Conservation (phyloP, 2,113 vertebrate species). For the Tichodroma muraria region DNA sequence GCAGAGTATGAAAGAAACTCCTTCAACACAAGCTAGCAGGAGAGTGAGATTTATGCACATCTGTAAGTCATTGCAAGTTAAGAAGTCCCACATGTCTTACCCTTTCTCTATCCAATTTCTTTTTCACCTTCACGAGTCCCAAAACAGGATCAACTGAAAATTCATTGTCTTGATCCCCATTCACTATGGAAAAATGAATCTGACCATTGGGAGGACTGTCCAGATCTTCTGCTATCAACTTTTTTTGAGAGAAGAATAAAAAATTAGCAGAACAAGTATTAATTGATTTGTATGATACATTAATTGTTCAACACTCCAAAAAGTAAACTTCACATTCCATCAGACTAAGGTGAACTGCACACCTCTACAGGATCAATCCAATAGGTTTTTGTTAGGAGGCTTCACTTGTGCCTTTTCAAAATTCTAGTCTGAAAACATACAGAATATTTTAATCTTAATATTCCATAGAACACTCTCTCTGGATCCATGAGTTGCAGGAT, state of each 20-base stretch:
- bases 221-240: conserved; percentile 91
- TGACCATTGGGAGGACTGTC: conserved; percentile 89
- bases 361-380: not conserved
- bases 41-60: not conserved
- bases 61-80: not conserved
- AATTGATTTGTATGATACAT: not conserved
- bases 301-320: not conserved
- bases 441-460: not conserved
- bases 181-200: conserved; percentile 87
- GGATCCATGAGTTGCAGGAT: not conserved
- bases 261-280: not conserved
- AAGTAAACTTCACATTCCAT: not conserved
- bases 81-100: conserved; percentile 69
- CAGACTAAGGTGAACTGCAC: not conserved
- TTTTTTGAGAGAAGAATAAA: conserved; percentile 18
- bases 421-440: not conserved
- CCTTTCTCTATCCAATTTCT: conserved; percentile 90
- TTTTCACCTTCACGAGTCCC: conserved; percentile 91
- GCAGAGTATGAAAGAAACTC: not conserved
- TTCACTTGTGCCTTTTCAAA: not conserved
- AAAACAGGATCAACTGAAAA: conserved; percentile 87
- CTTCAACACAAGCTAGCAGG: not conserved
- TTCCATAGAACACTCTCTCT: not conserved
- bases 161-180: conserved; percentile 85
- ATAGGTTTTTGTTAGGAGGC: not conserved